A percentile compares a stretch with the other conserved stretches of the same genome.
phyloP scores from a whole-genome alignment of 1,140 invertebrate genomes.

The Drosophila melanica region DNA sequence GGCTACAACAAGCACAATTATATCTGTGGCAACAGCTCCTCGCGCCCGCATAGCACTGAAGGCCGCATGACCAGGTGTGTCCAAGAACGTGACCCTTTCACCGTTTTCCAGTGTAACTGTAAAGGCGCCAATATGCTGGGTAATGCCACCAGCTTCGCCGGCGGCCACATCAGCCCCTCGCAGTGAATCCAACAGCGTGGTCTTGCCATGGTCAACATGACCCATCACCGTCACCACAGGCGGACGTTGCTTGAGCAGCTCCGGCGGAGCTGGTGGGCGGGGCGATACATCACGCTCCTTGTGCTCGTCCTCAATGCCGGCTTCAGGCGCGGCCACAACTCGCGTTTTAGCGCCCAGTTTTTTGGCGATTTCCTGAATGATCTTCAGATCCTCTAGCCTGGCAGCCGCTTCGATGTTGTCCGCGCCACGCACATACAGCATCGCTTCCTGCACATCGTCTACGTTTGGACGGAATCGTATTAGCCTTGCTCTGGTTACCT shows the following conservation, averaged over 20 bases:
- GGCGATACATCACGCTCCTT: slow-evolving; percentile 85
- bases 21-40: slow-evolving; percentile 96
- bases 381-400: slow-evolving; percentile 85
- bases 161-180: slow-evolving; percentile 94
- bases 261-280: slow-evolving; percentile 87
- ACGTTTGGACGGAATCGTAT: not conserved
- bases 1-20: slow-evolving; percentile 98
- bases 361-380: slow-evolving; percentile 88
- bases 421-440: slow-evolving; percentile 87
- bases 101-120: slow-evolving; percentile 89
- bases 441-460: slow-evolving; percentile 89
- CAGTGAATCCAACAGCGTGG: slow-evolving; percentile 96
- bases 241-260: slow-evolving; percentile 88
- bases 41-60: slow-evolving; percentile 96
- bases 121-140: slow-evolving; percentile 99
- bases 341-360: slow-evolving; percentile 87
- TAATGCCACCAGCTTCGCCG: slow-evolving; percentile 99
- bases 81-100: slow-evolving; percentile 95
- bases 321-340: slow-evolving; percentile 85
- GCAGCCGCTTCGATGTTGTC: slow-evolving; percentile 84
- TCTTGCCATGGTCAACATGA: slow-evolving; percentile 99
- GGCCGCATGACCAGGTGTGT: slow-evolving; percentile 99
- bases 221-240: slow-evolving; percentile 99
- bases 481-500: not conserved
- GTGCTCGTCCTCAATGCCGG: slow-evolving; percentile 57